Conservation (phyloP, 2,113 vertebrate species). For the Epinephelus fuscoguttatus region DNA sequence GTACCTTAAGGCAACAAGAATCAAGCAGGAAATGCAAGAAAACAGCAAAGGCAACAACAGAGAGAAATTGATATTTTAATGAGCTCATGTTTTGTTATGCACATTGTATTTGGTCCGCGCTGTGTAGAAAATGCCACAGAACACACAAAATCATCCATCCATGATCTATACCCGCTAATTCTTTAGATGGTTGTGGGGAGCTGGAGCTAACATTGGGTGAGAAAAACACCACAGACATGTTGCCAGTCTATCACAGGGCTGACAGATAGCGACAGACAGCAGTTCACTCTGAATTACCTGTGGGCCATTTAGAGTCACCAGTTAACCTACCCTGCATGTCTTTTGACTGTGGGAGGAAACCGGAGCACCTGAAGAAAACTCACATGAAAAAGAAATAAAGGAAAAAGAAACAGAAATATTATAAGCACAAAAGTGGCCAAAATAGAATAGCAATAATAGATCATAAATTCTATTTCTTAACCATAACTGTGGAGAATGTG, state of each 20-base stretch:
- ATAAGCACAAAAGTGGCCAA: background rate
- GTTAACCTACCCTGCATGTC: background rate
- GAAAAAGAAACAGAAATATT: background rate
- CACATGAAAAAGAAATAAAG: background rate
- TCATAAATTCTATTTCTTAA: background rate
- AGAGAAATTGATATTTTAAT: background rate
- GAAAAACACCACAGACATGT: background rate
- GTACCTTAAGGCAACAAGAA: background rate
- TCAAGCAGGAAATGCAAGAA: background rate
- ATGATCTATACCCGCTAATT: background rate
- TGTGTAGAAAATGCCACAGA: background rate
- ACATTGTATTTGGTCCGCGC: background rate
- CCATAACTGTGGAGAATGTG: slow-evolving; percentile 22
- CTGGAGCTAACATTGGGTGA: background rate
- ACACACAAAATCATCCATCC: background rate
- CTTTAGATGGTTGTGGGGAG: background rate
- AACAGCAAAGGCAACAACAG: background rate
- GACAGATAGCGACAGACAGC: background rate
- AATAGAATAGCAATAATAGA: background rate
- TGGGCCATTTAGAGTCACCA: background rate
- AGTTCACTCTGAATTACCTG: background rate
- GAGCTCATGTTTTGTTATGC: background rate
- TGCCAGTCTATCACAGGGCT: background rate
- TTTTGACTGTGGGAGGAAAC: background rate
- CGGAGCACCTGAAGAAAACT: background rate